phyloP scores from a whole-genome alignment of 2,797 vertebrate species.

The Acanthurus lineatus region DNA sequence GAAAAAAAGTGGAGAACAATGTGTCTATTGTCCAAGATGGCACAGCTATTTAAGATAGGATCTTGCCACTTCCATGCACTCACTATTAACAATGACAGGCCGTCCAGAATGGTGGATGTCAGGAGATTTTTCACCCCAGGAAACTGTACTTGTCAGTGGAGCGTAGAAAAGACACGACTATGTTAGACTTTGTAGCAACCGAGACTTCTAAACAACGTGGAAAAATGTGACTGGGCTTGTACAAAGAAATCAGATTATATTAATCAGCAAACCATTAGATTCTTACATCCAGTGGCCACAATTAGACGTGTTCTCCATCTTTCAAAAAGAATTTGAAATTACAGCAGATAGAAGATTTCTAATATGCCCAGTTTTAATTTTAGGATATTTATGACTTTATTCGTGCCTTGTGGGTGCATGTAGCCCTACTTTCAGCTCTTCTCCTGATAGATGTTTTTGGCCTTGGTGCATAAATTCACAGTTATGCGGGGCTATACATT shows the following conservation, averaged over 20 bases:
- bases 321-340: slow-evolving; percentile 21
- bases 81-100: slow-evolving; percentile 78
- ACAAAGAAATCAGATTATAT: slow-evolving; percentile 49
- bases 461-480: slow-evolving; percentile 64
- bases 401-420: slow-evolving; percentile 42
- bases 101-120: slow-evolving; percentile 66
- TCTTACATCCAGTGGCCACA: slow-evolving; percentile 28
- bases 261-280: slow-evolving; percentile 31
- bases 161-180: slow-evolving; percentile 56
- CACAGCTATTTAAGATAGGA: slow-evolving; percentile 77
- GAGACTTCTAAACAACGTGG: slow-evolving; percentile 48
- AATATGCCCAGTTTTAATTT: slow-evolving; percentile 25
- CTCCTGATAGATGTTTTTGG: slow-evolving; percentile 58
- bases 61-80: slow-evolving; percentile 71
- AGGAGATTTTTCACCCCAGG: slow-evolving; percentile 63
- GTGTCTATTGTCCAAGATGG: slow-evolving; percentile 79
- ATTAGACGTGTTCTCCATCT: slow-evolving; percentile 17
- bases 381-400: slow-evolving; percentile 40
- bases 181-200: slow-evolving; percentile 38
- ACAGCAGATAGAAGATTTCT: slow-evolving; percentile 20
- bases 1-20: slow-evolving; percentile 75
- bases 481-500: slow-evolving; percentile 61
- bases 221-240: slow-evolving; percentile 34
- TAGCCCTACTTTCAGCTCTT: slow-evolving; percentile 43
- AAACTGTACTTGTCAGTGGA: slow-evolving; percentile 67